Evolutionary conservation across 2,113 vertebrate species (phyloP).

Genomic region (Anseranas semipalmata): DNA sequence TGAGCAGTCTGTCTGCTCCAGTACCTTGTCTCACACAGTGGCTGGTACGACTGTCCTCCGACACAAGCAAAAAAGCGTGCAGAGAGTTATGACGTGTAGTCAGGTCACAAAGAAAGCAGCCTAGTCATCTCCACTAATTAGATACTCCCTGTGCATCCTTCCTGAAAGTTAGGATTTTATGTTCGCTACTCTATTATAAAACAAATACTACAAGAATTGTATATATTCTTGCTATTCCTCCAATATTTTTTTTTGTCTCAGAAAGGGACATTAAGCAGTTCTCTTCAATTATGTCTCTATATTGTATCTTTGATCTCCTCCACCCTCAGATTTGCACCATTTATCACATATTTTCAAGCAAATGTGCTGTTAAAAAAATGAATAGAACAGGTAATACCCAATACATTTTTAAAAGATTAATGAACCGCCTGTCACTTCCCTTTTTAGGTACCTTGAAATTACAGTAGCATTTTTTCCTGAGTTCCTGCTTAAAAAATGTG

Average conservation of each 20-base stretch:
- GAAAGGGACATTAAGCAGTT: background rate
- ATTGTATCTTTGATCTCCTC: background rate
- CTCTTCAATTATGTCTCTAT: background rate
- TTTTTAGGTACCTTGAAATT: background rate
- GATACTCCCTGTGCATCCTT: background rate
- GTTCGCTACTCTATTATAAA: background rate
- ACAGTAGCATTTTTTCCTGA: background rate
- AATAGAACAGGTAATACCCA: background rate
- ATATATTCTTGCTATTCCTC: background rate
- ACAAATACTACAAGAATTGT: fast-evolving
- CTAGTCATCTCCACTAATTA: background rate
- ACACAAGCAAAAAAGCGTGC: background rate
- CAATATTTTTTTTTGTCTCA: background rate
- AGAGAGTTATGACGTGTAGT: background rate
- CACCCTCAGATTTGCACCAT: background rate
- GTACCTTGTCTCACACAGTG: fast-evolving
- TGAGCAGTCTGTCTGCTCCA: fast-evolving
- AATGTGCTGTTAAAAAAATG: background rate
- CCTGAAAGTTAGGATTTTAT: background rate
- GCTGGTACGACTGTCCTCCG: fast-evolving
- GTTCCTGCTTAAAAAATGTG: background rate
- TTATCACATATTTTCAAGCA: background rate
- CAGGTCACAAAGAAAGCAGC: background rate
- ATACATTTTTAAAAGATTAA: background rate
- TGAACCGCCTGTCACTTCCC: background rate